Percentiles rank a stretch among this genome's conserved stretches.
Evolutionary conservation across 1,140 invertebrate genomes (phyloP).

Genomic region (Anoplophora glabripennis): DNA sequence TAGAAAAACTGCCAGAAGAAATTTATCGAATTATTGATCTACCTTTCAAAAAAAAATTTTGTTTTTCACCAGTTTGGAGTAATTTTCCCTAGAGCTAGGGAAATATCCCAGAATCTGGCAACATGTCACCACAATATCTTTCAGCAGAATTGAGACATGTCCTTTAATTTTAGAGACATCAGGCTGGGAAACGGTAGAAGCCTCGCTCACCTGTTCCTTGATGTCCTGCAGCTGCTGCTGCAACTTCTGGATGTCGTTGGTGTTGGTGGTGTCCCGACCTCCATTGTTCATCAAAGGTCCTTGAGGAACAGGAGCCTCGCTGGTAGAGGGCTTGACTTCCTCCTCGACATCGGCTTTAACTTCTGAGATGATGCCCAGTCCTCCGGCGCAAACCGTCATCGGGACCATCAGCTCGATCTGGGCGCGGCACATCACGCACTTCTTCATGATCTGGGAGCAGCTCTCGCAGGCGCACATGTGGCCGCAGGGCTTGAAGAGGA

Average conservation of each 20-base stretch:
- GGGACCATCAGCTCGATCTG: constrained; percentile 78
- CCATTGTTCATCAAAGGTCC: constrained; percentile 79
- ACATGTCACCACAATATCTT: too few species aligned
- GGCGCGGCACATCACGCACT: constrained; percentile 90
- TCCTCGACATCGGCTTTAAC: constrained; percentile 53
- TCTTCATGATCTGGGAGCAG: constrained; percentile 93
- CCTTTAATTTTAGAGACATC: too few species aligned
- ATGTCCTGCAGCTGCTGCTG: constrained; percentile 96
- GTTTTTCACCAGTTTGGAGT: too few species aligned
- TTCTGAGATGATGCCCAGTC: constrained; percentile 55
- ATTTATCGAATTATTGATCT: too few species aligned
- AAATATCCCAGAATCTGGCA: too few species aligned
- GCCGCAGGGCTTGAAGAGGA: constrained; percentile 90
- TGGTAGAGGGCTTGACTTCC: constrained; percentile 43
- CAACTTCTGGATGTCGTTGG: constrained; percentile 87
- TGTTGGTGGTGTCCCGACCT: constrained; percentile 71
- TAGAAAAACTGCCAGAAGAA: too few species aligned
- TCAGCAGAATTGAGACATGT: too few species aligned
- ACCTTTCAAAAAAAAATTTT: too few species aligned
- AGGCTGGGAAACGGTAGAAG: too few species aligned
- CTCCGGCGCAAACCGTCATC: constrained; percentile 68
- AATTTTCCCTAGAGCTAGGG: too few species aligned
- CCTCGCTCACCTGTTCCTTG: constrained; percentile 91
- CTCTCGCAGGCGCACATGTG: constrained; percentile 93
- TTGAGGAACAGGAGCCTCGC: constrained; percentile 39